Evolutionary conservation across 2,113 vertebrate genomes (phyloP).

Genomic region (Varanus komodoensis): DNA sequence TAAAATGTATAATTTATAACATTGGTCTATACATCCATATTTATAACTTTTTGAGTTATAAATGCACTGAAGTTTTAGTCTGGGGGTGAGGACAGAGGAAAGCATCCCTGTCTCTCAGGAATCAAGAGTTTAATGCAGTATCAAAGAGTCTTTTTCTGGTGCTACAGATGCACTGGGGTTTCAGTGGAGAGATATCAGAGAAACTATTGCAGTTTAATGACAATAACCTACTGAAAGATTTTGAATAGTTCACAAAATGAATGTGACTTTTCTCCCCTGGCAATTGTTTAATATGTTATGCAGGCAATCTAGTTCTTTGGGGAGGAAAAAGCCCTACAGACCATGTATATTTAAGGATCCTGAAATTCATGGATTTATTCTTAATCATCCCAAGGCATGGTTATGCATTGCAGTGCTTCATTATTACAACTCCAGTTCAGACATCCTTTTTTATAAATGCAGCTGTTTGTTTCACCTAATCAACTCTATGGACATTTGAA

Average conservation of each 20-base stretch:
- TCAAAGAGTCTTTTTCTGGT: background rate
- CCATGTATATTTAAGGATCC: constrained; percentile 53
- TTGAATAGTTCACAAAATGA: constrained; percentile 13
- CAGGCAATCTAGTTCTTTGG: constrained; percentile 50
- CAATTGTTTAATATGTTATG: constrained; percentile 39
- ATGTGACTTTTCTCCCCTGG: constrained; percentile 16
- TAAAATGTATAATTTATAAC: too few species aligned
- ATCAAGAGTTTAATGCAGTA: background rate
- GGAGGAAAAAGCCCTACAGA: constrained; percentile 9
- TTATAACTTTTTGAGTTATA: background rate
- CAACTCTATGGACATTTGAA: constrained; percentile 50
- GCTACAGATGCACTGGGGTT: background rate
- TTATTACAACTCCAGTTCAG: constrained; percentile 53
- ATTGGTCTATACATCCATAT: background rate
- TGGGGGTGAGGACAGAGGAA: too few species aligned
- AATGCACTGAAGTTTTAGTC: background rate
- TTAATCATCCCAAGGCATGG: constrained; percentile 59
- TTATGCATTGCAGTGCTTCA: constrained; percentile 62
- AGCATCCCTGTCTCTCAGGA: background rate
- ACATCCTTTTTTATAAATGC: constrained; percentile 54
- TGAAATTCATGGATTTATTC: constrained; percentile 53
- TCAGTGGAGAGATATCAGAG: constrained; percentile 39
- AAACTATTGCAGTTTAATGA: background rate
- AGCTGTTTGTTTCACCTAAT: constrained; percentile 64
- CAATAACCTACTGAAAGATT: constrained; percentile 14